Evolutionary conservation across 30 jellyfish, hydroid and myxozoan species (phyloP).

Genomic region (Mastigias papua): DNA sequence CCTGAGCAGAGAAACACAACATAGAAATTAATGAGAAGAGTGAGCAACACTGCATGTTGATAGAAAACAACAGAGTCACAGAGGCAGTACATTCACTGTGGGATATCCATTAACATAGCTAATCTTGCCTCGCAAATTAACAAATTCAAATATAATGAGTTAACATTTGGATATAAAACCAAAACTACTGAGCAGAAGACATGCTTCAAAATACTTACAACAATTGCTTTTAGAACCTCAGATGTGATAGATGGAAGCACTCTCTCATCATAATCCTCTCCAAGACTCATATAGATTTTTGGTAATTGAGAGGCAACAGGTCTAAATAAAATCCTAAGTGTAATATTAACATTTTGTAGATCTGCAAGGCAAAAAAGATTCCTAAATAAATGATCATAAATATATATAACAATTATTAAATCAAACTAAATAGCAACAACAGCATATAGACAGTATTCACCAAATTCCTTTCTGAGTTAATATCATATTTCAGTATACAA

Average conservation of each 20-base stretch:
- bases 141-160: no score
- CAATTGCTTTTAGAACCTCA: constrained; percentile 96
- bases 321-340: constrained; percentile 91
- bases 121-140: no score
- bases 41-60: not conserved
- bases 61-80: not conserved
- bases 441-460: no score
- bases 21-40: not conserved
- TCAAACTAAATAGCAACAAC: no score
- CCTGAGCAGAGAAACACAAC: constrained; percentile 47
- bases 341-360: constrained; percentile 97
- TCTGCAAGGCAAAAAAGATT: constrained; percentile 51
- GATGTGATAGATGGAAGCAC: constrained; percentile 98
- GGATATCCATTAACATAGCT: no score
- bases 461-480: no score
- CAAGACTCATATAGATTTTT: constrained; percentile 95
- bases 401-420: no score
- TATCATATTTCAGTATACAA: no score
- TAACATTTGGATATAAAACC: no score
- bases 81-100: no score
- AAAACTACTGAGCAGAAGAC: not conserved
- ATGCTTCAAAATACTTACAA: constrained; percentile 64
- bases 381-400: no score
- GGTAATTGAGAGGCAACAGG: constrained; percentile 92
- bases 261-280: constrained; percentile 98